These are phyloP conservation scores for Triplophysa tibetana DNA, from an alignment of 2,113 vertebrate genomes.

Conservation along the genomic window DNA sequence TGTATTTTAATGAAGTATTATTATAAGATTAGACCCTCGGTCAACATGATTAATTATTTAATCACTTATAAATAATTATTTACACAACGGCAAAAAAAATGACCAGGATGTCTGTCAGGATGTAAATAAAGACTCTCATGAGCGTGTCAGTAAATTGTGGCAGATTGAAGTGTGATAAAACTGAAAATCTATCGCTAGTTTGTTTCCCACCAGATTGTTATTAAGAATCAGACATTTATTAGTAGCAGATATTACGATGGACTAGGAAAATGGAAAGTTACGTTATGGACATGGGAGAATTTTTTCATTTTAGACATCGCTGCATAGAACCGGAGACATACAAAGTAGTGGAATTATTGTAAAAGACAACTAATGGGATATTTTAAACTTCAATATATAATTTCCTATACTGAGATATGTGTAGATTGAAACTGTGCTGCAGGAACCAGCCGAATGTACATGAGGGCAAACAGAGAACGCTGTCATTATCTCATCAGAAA, in stretches of 20 bases:
- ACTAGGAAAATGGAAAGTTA: no score
- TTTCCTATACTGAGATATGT: neutral
- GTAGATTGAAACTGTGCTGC: neutral
- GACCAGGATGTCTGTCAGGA: neutral
- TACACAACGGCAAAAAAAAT: neutral
- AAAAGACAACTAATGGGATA: neutral
- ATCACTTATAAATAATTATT: neutral
- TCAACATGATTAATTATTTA: no score
- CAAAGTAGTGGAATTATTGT: neutral
- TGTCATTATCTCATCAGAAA: constrained; percentile 69
- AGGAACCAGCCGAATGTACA: neutral
- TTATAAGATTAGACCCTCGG: neutral
- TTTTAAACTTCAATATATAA: neutral
- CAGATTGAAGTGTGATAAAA: no score
- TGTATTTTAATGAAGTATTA: neutral
- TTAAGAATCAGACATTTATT: no score
- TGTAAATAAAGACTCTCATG: neutral
- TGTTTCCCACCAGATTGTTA: no score
- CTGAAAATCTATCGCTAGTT: no score
- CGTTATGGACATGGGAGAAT: no score
- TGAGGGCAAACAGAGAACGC: constrained; percentile 55
- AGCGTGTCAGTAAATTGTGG: neutral
- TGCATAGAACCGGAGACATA: no score
- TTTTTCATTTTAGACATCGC: no score
- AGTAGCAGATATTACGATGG: no score